phyloP scores from a whole-genome alignment of 2,113 vertebrate genomes.

The Notothenia coriiceps region DNA sequence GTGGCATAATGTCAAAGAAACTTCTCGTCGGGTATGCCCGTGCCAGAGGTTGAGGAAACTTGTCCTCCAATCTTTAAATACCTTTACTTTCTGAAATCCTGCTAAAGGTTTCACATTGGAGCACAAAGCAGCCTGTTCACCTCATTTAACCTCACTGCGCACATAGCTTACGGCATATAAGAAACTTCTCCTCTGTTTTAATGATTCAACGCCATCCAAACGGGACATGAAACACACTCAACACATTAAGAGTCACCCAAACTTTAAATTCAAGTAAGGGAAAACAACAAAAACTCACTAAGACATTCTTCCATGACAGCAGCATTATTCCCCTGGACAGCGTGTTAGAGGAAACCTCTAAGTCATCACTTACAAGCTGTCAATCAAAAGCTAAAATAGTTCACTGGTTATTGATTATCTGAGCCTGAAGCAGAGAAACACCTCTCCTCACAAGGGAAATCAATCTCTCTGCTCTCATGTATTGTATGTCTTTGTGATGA shows the following conservation, averaged over 20 bases:
- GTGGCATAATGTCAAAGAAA: background rate
- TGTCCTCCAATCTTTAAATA: background rate
- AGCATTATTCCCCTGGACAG: constrained; percentile 19
- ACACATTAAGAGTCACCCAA: constrained; percentile 7
- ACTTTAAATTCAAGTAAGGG: constrained; percentile 17
- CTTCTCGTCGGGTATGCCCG: background rate
- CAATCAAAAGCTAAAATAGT: constrained; percentile 29
- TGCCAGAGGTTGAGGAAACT: background rate
- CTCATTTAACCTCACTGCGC: constrained; percentile 15
- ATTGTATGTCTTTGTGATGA: constrained; percentile 34
- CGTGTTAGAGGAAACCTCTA: constrained; percentile 64
- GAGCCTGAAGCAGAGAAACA: constrained; percentile 27
- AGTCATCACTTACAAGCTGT: constrained; percentile 59
- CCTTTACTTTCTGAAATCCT: background rate
- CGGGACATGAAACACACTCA: constrained; percentile 4
- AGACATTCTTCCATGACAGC: constrained; percentile 34
- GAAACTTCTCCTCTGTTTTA: constrained; percentile 8
- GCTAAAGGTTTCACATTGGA: background rate
- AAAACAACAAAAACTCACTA: background rate
- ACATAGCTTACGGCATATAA: constrained; percentile 8
- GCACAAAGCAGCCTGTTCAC: background rate
- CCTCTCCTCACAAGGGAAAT: constrained; percentile 46
- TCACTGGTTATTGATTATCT: constrained; percentile 46
- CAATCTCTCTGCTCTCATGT: constrained; percentile 27
- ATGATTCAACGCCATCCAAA: background rate